Percentiles rank a stretch among this genome's conserved stretches.
Conservation (phyloP, 2,888 invertebrate species). For the Carcina quercana region DNA sequence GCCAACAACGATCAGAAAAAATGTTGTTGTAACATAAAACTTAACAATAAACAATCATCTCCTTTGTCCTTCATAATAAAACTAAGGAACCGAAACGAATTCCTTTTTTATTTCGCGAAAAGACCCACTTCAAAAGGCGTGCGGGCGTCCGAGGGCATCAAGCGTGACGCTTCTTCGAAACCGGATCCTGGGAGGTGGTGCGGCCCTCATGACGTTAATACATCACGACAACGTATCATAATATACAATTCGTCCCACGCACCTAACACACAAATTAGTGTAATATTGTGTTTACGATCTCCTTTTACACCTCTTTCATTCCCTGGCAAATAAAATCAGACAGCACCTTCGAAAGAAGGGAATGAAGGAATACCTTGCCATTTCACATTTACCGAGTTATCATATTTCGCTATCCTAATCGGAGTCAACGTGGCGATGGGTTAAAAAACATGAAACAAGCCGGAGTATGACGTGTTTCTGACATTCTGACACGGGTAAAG, state of each 20-base stretch:
- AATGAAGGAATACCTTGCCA: constrained; percentile 16
- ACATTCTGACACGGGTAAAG: constrained; percentile 67
- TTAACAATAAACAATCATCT: too few species aligned
- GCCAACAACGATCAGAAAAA: too few species aligned
- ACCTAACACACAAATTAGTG: constrained; percentile 62
- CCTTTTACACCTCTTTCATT: constrained; percentile 50
- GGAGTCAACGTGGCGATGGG: constrained; percentile 44
- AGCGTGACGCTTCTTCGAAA: constrained; percentile 68
- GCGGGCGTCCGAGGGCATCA: constrained; percentile 47
- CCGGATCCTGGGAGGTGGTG: constrained; percentile 37
- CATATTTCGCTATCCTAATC: constrained; percentile 37
- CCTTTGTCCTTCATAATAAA: too few species aligned
- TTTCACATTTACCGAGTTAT: constrained; percentile 23
- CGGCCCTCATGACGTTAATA: constrained; percentile 43
- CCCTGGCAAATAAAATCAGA: constrained; percentile 42
- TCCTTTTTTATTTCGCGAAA: too few species aligned
- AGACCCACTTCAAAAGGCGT: constrained; percentile 19
- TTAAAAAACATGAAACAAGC: constrained; percentile 39
- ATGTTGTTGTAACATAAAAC: too few species aligned
- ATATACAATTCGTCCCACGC: constrained; percentile 59
- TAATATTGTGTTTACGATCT: constrained; percentile 62
- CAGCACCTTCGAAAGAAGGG: constrained; percentile 26
- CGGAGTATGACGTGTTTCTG: constrained; percentile 63
- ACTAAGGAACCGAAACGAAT: too few species aligned
- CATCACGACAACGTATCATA: constrained; percentile 58